A percentile compares a stretch with the other conserved stretches of the same genome.
phyloP scores from a whole-genome alignment of 2,113 vertebrate species.

The Ploceus nigricollis region DNA sequence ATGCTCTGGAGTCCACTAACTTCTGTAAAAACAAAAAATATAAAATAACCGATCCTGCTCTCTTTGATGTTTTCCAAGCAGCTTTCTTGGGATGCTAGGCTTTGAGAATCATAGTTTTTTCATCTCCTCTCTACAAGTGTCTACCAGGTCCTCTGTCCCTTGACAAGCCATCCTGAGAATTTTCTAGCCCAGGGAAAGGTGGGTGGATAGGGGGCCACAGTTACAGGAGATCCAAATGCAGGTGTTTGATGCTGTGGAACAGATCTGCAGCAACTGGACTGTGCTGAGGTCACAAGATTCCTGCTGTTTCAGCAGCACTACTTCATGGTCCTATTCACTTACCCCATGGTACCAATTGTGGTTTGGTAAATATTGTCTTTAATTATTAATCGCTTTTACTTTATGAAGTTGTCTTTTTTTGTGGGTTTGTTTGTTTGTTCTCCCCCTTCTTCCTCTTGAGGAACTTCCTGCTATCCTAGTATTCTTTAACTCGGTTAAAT shows the following conservation, averaged over 20 bases:
- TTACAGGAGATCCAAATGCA: fast-evolving
- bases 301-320: not conserved
- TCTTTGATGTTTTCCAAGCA: fast-evolving
- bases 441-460: not conserved
- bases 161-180: not conserved
- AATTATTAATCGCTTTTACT: not conserved
- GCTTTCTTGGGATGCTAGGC: not conserved
- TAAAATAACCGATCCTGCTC: not conserved
- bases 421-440: not conserved
- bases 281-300: not conserved
- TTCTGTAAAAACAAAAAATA: not conserved
- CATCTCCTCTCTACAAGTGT: not conserved
- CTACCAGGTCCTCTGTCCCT: not conserved
- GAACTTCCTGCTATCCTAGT: not conserved
- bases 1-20: not conserved
- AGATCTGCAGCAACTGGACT: not conserved
- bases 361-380: not conserved
- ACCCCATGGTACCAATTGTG: not conserved
- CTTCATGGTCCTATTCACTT: not conserved
- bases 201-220: fast-evolving
- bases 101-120: not conserved
- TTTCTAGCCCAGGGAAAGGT: not conserved
- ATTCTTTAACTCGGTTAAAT: not conserved
- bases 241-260: not conserved
- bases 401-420: not conserved